Conservation (phyloP, 35 echinoderm and acorn worm species). For the Chiridota heheva region DNA sequence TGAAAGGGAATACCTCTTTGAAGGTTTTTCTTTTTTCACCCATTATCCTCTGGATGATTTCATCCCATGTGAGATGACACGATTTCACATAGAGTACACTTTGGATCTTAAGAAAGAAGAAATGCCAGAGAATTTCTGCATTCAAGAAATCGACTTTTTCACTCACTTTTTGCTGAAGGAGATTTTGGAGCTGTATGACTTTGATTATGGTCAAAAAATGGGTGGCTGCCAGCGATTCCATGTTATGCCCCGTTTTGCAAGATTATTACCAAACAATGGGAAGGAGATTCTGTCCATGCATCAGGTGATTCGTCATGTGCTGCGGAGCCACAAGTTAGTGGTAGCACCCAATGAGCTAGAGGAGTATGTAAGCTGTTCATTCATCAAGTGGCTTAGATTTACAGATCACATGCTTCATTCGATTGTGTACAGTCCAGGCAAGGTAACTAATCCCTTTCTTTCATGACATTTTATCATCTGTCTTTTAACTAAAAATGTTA, state of each 20-base stretch:
- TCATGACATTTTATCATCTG: no score
- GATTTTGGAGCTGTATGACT: constrained; percentile 90
- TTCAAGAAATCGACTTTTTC: constrained; percentile 85
- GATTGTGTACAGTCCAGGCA: constrained; percentile 79
- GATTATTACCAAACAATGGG: constrained; percentile 87
- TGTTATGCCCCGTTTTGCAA: constrained; percentile 94
- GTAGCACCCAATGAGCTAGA: constrained; percentile 63
- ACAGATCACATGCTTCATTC: constrained; percentile 63
- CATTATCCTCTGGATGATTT: constrained; percentile 61
- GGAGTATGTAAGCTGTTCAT: constrained; percentile 37
- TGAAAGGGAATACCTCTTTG: constrained; percentile 94
- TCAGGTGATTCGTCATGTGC: constrained; percentile 79
- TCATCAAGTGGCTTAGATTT: constrained; percentile 62
- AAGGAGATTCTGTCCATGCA: constrained; percentile 99
- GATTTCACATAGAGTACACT: constrained; percentile 88
- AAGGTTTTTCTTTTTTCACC: constrained; percentile 85
- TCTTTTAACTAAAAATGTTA: no score
- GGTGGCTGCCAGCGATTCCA: constrained; percentile 78
- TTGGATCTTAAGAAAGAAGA: constrained; percentile 68
- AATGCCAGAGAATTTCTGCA: constrained; percentile 87
- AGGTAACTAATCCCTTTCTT: constrained; percentile 29
- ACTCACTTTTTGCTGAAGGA: constrained; percentile 84
- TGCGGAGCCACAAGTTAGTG: constrained; percentile 60
- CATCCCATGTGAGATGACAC: constrained; percentile 76
- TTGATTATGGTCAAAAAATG: constrained; percentile 59